phyloP scores from a whole-genome alignment of 2,888 invertebrate genomes.

The Thysanoteuthis rhombus region DNA sequence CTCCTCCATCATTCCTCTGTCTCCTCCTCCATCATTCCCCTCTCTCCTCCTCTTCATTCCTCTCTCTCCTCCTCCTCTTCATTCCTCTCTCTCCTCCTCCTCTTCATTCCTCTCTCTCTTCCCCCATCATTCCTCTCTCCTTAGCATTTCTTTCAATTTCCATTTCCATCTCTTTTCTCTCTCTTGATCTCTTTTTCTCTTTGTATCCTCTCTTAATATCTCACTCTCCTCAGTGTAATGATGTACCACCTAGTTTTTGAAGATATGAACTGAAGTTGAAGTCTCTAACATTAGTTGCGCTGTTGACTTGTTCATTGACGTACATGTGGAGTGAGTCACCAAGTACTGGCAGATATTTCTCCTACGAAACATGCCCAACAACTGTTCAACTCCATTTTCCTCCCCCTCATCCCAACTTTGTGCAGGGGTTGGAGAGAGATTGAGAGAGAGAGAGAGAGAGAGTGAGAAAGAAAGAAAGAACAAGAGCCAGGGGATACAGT shows the following conservation, averaged over 20 bases:
- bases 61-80: fast-evolving
- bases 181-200: background rate
- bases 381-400: background rate
- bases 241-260: background rate
- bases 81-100: fast-evolving
- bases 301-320: slow-evolving; percentile 12
- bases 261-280: background rate
- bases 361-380: background rate
- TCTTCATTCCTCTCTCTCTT: fast-evolving
- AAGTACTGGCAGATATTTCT: background rate
- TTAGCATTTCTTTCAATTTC: background rate
- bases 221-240: background rate
- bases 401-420: too few relatives aligned
- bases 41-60: background rate
- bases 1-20: background rate
- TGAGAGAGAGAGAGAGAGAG: too few relatives aligned
- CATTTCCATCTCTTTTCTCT: background rate
- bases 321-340: background rate
- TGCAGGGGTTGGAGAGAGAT: too few relatives aligned
- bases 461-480: too few relatives aligned
- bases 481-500: too few relatives aligned
- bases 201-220: background rate
- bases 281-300: background rate
- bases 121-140: background rate
- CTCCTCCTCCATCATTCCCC: background rate